Base-by-base conservation (phyloP, 2,797 vertebrate species). In the Microctenopoma steveboyesi region DNA sequence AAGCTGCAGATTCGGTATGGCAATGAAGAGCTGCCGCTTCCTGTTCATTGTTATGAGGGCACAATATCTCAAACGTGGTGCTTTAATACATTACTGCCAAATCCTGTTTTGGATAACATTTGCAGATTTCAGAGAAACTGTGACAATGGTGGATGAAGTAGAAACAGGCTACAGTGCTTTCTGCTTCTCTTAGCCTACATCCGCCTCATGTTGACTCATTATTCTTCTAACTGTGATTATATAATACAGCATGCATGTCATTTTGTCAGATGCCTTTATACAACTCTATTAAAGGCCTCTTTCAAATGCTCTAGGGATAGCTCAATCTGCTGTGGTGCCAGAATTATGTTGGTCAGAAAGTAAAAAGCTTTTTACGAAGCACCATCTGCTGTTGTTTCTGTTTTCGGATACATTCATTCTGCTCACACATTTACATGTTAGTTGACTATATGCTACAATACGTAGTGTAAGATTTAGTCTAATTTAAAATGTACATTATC, bases 381-480 rank as follows among this genome's bases (percentile, higher is more conserved):
- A 60, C 74, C 78, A 79, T 82, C 84, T 88, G 81, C 62, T 77
- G 66, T 69, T 2, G 22, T 72, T 68, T 77, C 28, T 30, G 7
- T 53, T 72, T 75, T 46, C 51, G 35, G 39, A 46, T 49, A 37
- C n/a, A 60, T 60, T 27, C 28, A 11, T 57, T 63, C 18, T 50
- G 18, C 12, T 77, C 15, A 18, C 39, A 66, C 18, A 64, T 58
- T 71, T 56, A 14, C 16, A 49, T 45, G 45, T 50, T 22, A 13
- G 14, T 5, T 51, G 33, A 33, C 5, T 33, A 5, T 33, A 6
- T 33, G 30, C 30, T 33, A 33, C 30, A 33, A 7, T 33, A 6
- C 1, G 30, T 33, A 33, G 30, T 33, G 30, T 37, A 3, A 37
- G 37, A 51, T 13, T 2, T 67, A 25, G 45, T 48, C 1, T 13